Percentiles rank a stretch among this genome's conserved stretches.
Evolutionary conservation across 2,888 invertebrate species (phyloP).

Genomic region (Saturnia pavonia): DNA sequence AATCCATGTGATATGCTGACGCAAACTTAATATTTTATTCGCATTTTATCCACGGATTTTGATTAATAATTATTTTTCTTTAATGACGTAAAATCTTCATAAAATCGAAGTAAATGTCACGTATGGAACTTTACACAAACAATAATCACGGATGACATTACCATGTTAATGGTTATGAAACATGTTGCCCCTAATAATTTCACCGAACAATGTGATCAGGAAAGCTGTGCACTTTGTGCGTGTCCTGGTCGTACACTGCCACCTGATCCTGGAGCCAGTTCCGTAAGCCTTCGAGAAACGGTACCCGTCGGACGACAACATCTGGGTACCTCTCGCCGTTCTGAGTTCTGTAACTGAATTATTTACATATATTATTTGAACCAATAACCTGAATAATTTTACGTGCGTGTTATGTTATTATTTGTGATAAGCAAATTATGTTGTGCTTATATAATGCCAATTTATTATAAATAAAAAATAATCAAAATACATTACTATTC

Average conservation of each 20-base stretch:
- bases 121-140: neutral
- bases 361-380: neutral
- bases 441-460: neutral
- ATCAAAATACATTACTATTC: too few species aligned
- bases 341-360: constrained; percentile 45
- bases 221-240: constrained; percentile 35
- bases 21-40: neutral
- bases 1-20: neutral
- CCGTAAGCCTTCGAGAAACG: constrained; percentile 51
- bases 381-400: neutral
- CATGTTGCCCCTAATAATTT: constrained; percentile 23
- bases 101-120: neutral
- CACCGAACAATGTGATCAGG: constrained; percentile 27
- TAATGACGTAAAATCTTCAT: neutral
- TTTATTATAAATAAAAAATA: too few species aligned
- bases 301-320: constrained; percentile 48
- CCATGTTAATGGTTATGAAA: constrained; percentile 28
- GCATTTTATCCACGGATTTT: neutral
- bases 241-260: constrained; percentile 31
- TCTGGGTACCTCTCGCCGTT: constrained; percentile 50
- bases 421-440: neutral
- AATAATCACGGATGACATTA: too few species aligned
- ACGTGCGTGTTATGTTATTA: neutral
- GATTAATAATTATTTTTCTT: neutral
- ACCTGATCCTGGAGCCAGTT: constrained; percentile 34